phyloP scores from a whole-genome alignment of 2,797 vertebrate genomes.

The Phyllotis vaccarum region DNA sequence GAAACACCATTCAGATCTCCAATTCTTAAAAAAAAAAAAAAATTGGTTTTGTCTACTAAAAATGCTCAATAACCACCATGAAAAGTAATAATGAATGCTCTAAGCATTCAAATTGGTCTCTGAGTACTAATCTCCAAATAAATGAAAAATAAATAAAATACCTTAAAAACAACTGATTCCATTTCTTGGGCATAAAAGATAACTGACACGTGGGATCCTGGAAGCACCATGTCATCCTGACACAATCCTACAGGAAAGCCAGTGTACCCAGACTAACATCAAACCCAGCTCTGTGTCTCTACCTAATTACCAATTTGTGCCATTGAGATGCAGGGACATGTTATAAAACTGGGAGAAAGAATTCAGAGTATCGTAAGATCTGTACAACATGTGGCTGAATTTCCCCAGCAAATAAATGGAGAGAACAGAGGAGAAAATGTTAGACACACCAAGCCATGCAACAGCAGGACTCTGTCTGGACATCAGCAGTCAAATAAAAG shows the following conservation, averaged over 20 bases:
- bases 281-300: background rate
- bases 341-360: conserved; percentile 4
- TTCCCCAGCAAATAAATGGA: conserved; percentile 47
- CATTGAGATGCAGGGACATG: background rate
- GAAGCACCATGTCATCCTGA: background rate
- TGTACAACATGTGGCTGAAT: background rate
- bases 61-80: conserved; percentile 27
- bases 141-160: background rate
- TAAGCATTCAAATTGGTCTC: background rate
- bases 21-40: background rate
- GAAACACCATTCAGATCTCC: conserved; percentile 16
- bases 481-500: background rate
- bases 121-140: background rate
- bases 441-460: background rate
- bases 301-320: background rate
- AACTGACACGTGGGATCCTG: too few relatives aligned
- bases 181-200: background rate
- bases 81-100: background rate
- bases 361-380: conserved; percentile 26
- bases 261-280: background rate
- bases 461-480: background rate
- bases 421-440: background rate
- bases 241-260: background rate
- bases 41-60: conserved; percentile 14
- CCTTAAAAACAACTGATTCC: background rate